Percentiles rank a stretch among this genome's conserved stretches.
phyloP scores from a whole-genome alignment of 2,888 invertebrate species.

The Troides helena region DNA sequence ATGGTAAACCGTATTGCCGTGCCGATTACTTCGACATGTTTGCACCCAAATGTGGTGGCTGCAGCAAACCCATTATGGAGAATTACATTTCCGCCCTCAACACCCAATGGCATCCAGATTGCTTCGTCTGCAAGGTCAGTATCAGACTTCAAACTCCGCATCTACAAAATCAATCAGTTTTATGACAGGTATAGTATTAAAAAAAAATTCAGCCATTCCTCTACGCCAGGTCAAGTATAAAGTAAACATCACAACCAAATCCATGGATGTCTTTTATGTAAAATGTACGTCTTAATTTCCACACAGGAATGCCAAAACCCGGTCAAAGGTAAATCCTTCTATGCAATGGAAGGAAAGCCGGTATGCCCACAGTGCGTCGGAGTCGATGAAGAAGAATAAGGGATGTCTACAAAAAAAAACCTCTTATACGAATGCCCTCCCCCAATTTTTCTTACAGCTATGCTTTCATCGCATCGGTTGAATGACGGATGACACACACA shows the following conservation, averaged over 20 bases:
- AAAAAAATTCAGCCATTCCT: constrained; percentile 30
- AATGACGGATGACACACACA: constrained; percentile 35
- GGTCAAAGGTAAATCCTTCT: constrained; percentile 97
- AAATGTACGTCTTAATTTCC: constrained; percentile 40
- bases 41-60: constrained; percentile 98
- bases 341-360: constrained; percentile 97
- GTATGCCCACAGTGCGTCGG: constrained; percentile 97
- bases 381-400: constrained; percentile 90
- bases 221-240: constrained; percentile 66
- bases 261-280: constrained; percentile 42
- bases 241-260: constrained; percentile 37
- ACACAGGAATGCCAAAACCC: constrained; percentile 95
- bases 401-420: constrained; percentile 50
- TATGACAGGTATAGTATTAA: constrained; percentile 38
- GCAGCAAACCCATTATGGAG: constrained; percentile 97
- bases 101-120: constrained; percentile 99
- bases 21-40: constrained; percentile 98
- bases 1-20: constrained; percentile 97
- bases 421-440: constrained; percentile 65
- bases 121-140: constrained; percentile 99
- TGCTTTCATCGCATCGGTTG: constrained; percentile 52
- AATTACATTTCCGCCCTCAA: constrained; percentile 98
- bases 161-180: not conserved
- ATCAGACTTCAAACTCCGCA: constrained; percentile 34
- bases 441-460: constrained; percentile 75